Evolutionary conservation across 1,140 invertebrate genomes (phyloP), one percentile per base, ranked within the genome.

Genomic region (Pseudomyrmex flavicornis): DNA sequence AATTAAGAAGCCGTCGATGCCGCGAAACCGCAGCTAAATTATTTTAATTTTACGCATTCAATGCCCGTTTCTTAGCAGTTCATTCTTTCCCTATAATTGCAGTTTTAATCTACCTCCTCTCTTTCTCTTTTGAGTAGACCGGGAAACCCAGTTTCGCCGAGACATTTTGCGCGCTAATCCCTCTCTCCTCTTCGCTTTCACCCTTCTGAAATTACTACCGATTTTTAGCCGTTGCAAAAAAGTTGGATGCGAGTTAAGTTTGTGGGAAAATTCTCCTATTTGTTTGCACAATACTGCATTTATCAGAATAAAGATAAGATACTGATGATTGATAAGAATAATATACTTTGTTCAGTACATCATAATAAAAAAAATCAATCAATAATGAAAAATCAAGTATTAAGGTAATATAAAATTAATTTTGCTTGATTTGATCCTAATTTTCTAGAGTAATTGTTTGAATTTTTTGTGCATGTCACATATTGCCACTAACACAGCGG

Each of bases 21-120:
- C 50, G 58, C 15, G 26, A 52, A 62, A 66, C 80, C 46, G 73
- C 66, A 74, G 74, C 62, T 77, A 85, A 91, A 91, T 91, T 88
- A 91, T 90, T 91, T 88, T 89, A 90, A 91, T 91, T 91, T 91
- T 87, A 88, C 87, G 75, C 65, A 73, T 86, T 88, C 69, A 91
- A 91, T 69, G 82, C 59, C 69, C 82, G 74, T 86, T 90, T 85
- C 90, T 88, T 86, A 85, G 84, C 73, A 82, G 79, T 26, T 88
- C 76, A 90, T 91, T 91, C 90, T 91, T 91, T 86, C 85, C 83
- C 87, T 92, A 76, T 76, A 92, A 92, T 92, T 92, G 90, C 86
- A 88, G 85, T 91, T 92, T 92, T 91, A 92, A 92, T 92, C 88
- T 88, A 85, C 83, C 89, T 86, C 35, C 35, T 5, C 5, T 35